Evolutionary conservation across 2,888 invertebrate species (phyloP).

Genomic region (Caenorhabditis afra): DNA sequence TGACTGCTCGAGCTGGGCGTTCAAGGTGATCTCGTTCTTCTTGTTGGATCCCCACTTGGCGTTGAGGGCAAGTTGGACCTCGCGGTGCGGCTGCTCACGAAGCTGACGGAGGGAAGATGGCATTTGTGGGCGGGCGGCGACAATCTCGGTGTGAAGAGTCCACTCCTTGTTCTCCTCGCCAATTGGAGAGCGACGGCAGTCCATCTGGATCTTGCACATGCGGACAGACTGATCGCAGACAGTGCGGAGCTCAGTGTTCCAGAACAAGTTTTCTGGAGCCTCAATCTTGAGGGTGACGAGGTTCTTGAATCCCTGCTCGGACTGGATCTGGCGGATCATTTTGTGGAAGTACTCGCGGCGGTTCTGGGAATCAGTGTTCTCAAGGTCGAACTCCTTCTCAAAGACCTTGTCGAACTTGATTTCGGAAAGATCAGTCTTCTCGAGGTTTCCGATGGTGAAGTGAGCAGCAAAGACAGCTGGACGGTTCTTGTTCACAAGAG

Average conservation of each 20-base stretch:
- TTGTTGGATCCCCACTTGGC: conserved; percentile 62
- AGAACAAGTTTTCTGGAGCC: conserved; percentile 39
- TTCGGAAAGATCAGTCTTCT: conserved; percentile 41
- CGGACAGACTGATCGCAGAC: conserved; percentile 50
- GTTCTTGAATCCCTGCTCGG: conserved; percentile 39
- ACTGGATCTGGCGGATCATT: conserved; percentile 44
- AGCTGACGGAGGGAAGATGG: conserved; percentile 57
- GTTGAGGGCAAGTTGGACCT: conserved; percentile 47
- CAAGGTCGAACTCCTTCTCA: conserved; percentile 55
- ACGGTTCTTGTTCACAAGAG: conserved; percentile 52
- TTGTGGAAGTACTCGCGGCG: conserved; percentile 53
- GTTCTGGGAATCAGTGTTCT: conserved; percentile 38
- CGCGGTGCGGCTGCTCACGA: conserved; percentile 62
- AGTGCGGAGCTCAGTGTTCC: conserved; percentile 40
- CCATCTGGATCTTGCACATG: conserved; percentile 45
- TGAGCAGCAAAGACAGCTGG: conserved; percentile 40
- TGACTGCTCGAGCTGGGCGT: conserved; percentile 58
- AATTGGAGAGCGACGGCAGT: conserved; percentile 45
- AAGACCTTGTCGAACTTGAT: conserved; percentile 59
- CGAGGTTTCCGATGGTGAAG: conserved; percentile 31
- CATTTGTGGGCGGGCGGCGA: conserved; percentile 66
- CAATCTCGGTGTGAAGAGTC: conserved; percentile 61
- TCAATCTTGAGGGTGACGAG: conserved; percentile 38
- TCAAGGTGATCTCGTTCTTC: conserved; percentile 60
- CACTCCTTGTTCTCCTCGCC: conserved; percentile 64